Percentiles rank a stretch among this genome's conserved stretches.
phyloP scores from a whole-genome alignment of 2,113 vertebrate species.

The Nipponia nippon region DNA sequence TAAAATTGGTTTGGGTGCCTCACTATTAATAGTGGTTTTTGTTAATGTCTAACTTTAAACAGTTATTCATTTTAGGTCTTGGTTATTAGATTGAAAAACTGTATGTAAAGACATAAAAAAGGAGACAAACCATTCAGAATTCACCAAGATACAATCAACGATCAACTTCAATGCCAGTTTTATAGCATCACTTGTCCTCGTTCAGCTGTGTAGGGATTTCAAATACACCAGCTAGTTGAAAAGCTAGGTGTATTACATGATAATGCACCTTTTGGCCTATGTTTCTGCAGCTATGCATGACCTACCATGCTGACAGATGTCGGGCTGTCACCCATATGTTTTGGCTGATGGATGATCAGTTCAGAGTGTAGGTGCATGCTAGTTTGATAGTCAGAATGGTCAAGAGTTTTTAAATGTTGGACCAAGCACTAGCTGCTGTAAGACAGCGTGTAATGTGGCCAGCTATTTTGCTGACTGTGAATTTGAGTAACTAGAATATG shows the following conservation, averaged over 20 bases:
- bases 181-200: not conserved
- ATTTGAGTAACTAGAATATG: not conserved
- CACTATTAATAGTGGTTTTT: not conserved
- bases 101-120: not conserved
- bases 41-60: not conserved
- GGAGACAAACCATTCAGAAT: not conserved
- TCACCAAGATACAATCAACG: not conserved
- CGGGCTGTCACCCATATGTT: not conserved
- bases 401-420: not conserved
- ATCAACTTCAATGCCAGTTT: not conserved
- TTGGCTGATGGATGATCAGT: not conserved
- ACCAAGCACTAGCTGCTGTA: not conserved
- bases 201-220: not conserved
- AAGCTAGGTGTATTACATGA: not conserved
- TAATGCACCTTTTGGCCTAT: not conserved
- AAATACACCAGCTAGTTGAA: not conserved
- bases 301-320: not conserved
- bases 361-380: not conserved
- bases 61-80: not conserved
- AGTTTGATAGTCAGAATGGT: not conserved
- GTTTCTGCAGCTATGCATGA: not conserved
- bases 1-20: not conserved
- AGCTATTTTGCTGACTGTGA: not conserved
- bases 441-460: not conserved
- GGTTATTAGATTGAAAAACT: not conserved